A percentile compares a stretch with the other conserved stretches of the same genome.
These are phyloP conservation scores for Xiphorhynchus elegans DNA, from an alignment of 2,113 vertebrate species.

Conservation along the genomic window DNA sequence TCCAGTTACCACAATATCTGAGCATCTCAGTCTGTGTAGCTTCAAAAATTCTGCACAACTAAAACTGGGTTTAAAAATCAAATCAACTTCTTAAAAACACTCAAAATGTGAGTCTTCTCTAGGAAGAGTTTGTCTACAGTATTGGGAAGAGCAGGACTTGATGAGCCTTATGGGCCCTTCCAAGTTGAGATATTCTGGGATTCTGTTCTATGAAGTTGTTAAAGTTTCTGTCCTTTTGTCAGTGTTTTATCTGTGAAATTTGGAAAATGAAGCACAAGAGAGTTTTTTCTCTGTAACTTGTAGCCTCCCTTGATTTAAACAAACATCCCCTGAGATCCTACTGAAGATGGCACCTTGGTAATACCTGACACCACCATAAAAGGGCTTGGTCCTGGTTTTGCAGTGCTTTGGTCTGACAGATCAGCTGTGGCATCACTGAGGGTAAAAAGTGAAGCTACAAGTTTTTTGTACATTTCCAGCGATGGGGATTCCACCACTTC, in stretches of 20 bases:
- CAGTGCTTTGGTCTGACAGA: not conserved
- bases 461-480: not conserved
- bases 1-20: not conserved
- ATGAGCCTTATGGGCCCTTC: not conserved
- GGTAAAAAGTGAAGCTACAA: not conserved
- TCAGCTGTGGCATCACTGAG: not conserved
- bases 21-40: not conserved
- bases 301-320: not conserved
- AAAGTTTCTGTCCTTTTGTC: not conserved
- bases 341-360: not conserved
- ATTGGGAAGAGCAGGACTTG: accelerated
- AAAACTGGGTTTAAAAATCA: not conserved
- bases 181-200: not conserved
- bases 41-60: not conserved
- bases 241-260: not conserved
- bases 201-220: not conserved
- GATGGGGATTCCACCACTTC: not conserved
- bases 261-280: not conserved
- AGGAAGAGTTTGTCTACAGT: not conserved
- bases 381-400: not conserved
- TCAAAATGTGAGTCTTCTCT: not conserved
- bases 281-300: not conserved
- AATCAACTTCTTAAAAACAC: not conserved
- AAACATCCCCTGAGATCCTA: not conserved
- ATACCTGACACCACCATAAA: not conserved